phyloP scores from a whole-genome alignment of 2,888 invertebrate genomes.

The Pristionchus maxplancki region DNA sequence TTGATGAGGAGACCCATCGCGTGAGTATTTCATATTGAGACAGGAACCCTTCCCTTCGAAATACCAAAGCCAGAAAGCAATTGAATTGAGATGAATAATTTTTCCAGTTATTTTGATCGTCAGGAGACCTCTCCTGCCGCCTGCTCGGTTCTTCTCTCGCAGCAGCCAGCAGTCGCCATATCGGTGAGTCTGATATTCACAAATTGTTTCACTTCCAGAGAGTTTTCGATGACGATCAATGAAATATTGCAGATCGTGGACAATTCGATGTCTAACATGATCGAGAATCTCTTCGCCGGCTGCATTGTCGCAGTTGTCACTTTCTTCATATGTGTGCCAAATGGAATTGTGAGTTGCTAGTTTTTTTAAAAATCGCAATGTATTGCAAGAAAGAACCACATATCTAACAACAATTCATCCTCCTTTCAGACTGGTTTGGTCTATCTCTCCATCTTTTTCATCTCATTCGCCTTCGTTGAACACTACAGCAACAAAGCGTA shows the following conservation, averaged over 20 bases:
- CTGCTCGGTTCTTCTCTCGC: slow-evolving; percentile 13
- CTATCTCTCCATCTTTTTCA: not conserved
- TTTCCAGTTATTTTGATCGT: not conserved
- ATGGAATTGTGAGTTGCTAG: slow-evolving; percentile 43
- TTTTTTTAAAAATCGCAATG: not conserved
- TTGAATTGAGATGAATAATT: not conserved
- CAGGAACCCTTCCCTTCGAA: not conserved
- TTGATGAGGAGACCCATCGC: not conserved
- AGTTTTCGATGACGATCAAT: too few species aligned
- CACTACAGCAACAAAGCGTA: not conserved
- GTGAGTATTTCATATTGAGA: not conserved
- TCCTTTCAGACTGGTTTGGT: not conserved
- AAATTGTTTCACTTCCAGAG: too few species aligned
- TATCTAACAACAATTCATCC: too few species aligned
- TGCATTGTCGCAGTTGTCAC: not conserved
- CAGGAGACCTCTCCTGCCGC: not conserved
- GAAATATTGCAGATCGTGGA: not conserved
- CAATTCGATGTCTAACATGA: not conserved
- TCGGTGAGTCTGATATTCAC: too few species aligned
- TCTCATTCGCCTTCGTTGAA: not conserved
- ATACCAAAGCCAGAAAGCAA: too few species aligned
- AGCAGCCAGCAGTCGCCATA: not conserved
- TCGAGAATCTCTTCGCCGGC: not conserved
- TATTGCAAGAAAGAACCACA: too few species aligned
- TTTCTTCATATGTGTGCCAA: not conserved